Conservation (phyloP, 2,797 vertebrate genomes). For the Hozukius guyotensis region DNA sequence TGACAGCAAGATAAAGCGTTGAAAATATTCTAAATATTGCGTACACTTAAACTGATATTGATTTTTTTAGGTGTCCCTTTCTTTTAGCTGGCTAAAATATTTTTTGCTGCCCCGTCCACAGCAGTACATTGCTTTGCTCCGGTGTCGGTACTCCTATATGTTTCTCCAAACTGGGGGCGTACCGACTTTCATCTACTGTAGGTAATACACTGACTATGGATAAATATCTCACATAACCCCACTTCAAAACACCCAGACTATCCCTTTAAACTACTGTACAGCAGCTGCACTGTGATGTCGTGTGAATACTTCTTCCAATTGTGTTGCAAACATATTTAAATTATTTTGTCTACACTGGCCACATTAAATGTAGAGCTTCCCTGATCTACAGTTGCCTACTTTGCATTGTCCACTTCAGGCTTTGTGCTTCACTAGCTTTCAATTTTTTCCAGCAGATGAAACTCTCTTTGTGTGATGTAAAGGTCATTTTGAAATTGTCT, state of each 20-base stretch:
- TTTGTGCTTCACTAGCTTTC: slow-evolving; percentile 2
- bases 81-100: too few relatives aligned
- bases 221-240: not conserved
- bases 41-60: not conserved
- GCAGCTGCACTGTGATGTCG: not conserved
- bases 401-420: slow-evolving; percentile 16
- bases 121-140: not conserved
- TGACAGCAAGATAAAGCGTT: not conserved
- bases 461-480: slow-evolving; percentile 36
- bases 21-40: not conserved
- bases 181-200: not conserved
- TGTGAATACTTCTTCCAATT: not conserved
- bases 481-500: slow-evolving; percentile 46
- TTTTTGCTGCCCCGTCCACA: not conserved
- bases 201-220: not conserved
- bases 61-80: not conserved
- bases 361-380: not conserved
- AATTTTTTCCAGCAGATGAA: slow-evolving; percentile 11
- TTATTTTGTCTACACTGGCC: not conserved
- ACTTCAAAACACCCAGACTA: not conserved
- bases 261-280: not conserved
- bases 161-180: not conserved
- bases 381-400: slow-evolving; percentile 2
- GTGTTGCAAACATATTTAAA: not conserved
- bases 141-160: not conserved